Evolutionary conservation across 2,797 vertebrate species (phyloP).

Genomic region (Scolopax bukidnonensis): DNA sequence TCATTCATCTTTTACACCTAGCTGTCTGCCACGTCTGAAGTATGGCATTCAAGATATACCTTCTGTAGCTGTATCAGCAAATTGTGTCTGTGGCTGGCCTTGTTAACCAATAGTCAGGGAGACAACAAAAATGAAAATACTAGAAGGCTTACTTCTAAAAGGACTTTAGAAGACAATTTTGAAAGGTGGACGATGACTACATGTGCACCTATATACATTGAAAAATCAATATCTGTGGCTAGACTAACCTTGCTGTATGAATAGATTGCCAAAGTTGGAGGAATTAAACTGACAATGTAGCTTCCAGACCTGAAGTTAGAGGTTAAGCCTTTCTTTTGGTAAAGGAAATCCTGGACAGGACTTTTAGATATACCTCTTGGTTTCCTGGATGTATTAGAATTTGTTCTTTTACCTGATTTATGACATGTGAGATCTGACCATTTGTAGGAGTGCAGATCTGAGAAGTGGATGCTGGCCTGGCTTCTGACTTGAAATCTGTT

Average conservation of each 20-base stretch:
- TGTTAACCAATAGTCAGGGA: neutral
- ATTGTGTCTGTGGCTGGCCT: neutral
- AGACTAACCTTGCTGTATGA: neutral
- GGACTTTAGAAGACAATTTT: neutral
- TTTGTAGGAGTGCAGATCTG: neutral
- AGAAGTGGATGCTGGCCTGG: neutral
- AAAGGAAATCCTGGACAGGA: neutral
- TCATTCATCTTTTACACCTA: neutral
- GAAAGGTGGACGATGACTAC: neutral
- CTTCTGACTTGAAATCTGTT: conserved; percentile 4
- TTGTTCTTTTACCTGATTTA: neutral
- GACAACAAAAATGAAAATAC: neutral
- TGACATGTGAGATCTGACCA: neutral
- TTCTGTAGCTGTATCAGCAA: neutral
- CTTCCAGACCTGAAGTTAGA: neutral
- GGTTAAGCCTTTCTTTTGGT: neutral
- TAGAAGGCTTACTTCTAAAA: neutral
- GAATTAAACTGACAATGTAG: neutral
- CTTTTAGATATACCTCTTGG: neutral
- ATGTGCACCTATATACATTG: neutral
- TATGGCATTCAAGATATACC: neutral
- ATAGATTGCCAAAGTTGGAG: neutral
- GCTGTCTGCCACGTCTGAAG: neutral
- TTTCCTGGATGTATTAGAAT: neutral
- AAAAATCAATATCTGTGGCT: neutral